Conservation (phyloP, 2,797 vertebrate genomes). For the Menidia menidia region DNA sequence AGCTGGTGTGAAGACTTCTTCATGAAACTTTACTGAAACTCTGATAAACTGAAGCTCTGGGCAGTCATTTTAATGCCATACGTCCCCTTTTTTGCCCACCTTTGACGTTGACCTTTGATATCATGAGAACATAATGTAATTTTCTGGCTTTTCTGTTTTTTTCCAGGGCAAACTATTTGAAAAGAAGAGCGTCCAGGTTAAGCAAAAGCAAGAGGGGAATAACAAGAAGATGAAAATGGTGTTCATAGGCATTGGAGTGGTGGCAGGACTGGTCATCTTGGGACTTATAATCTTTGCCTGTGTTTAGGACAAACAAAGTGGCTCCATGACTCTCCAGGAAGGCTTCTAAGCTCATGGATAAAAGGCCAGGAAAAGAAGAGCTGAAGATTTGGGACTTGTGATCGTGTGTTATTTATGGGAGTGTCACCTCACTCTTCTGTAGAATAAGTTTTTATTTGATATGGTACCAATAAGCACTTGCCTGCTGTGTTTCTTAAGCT, state of each 20-base stretch:
- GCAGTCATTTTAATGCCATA: not conserved
- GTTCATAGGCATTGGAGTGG: conserved; percentile 34
- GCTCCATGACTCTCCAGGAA: not conserved
- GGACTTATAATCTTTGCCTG: conserved; percentile 57
- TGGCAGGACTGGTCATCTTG: conserved; percentile 44
- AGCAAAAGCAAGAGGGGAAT: conserved; percentile 70
- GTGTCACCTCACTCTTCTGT: conserved; percentile 17
- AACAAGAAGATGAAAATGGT: conserved; percentile 77
- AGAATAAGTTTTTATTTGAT: conserved; percentile 42
- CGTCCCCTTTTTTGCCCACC: not conserved
- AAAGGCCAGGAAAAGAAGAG: conserved; percentile 24
- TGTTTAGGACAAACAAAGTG: not conserved
- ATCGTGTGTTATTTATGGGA: conserved; percentile 47
- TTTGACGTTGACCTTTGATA: not conserved
- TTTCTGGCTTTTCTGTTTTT: conserved; percentile 2
- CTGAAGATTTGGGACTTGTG: conserved; percentile 13
- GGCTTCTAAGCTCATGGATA: conserved; percentile 5
- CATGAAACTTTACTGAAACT: not conserved
- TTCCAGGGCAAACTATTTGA: conserved; percentile 77
- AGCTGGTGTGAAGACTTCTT: not conserved
- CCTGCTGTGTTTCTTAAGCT: conserved; percentile 46
- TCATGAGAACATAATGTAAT: not conserved
- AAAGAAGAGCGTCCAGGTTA: conserved; percentile 76
- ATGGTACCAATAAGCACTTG: conserved; percentile 68
- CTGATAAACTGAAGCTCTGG: not conserved